A percentile compares a stretch with the other conserved stretches of the same genome.
phyloP scores from a whole-genome alignment of 2,113 vertebrate genomes.

The Vulpes ferrilata region DNA sequence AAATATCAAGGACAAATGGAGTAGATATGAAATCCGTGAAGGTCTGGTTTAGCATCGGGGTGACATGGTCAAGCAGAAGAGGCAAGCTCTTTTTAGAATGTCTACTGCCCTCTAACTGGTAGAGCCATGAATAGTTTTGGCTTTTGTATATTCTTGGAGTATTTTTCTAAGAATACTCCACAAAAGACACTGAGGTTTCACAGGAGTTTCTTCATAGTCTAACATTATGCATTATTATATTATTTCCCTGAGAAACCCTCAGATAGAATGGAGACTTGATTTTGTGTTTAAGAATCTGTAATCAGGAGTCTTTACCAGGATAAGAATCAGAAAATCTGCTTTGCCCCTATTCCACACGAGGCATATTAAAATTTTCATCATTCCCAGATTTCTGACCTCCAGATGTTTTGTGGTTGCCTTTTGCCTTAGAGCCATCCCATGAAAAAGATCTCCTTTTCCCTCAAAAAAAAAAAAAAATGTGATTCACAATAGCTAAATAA shows the following conservation, averaged over 20 bases:
- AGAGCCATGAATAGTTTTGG: slow-evolving; percentile 60
- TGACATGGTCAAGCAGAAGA: not conserved
- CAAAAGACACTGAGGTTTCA: slow-evolving; percentile 58
- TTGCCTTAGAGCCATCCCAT: slow-evolving; percentile 56
- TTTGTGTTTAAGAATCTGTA: slow-evolving; percentile 45
- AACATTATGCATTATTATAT: slow-evolving; percentile 10
- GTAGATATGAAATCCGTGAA: not conserved
- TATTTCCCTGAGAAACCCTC: slow-evolving; percentile 42
- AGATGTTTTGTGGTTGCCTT: slow-evolving; percentile 60
- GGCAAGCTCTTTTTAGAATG: slow-evolving; percentile 30
- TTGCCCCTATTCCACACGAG: slow-evolving; percentile 4
- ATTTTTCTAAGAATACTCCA: slow-evolving; percentile 68
- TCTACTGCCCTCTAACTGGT: slow-evolving; percentile 52
- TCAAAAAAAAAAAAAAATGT: not conserved
- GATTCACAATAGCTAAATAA: slow-evolving; percentile 73
- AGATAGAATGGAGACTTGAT: slow-evolving; percentile 3
- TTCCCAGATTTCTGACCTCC: slow-evolving; percentile 64
- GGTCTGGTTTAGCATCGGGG: not conserved
- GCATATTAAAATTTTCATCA: slow-evolving; percentile 48
- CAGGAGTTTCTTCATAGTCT: slow-evolving; percentile 51
- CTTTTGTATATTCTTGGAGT: slow-evolving; percentile 41
- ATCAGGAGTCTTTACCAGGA: slow-evolving; percentile 48
- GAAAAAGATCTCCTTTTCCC: slow-evolving; percentile 56
- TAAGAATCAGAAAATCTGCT: slow-evolving; percentile 52
- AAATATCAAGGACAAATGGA: not conserved